A percentile compares a stretch with the other conserved stretches of the same genome.
Evolutionary conservation across 2,888 invertebrate species (phyloP).

Genomic region (Cordylochernes scorpioides): DNA sequence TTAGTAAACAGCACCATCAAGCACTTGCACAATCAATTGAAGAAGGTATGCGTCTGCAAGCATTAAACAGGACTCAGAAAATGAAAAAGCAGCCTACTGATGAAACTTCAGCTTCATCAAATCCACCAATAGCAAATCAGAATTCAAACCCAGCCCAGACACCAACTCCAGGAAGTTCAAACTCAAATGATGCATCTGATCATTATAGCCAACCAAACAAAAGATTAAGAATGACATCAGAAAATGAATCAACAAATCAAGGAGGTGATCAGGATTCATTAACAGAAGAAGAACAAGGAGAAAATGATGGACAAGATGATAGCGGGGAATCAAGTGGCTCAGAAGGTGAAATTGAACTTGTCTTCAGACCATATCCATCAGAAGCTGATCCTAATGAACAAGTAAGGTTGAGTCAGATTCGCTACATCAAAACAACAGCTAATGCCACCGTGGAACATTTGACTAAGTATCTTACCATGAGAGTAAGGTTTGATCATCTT

Average conservation of each 20-base stretch:
- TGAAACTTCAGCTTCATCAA: conserved; percentile 4
- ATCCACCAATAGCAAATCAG: conserved; percentile 1
- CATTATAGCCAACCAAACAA: conserved; percentile 28
- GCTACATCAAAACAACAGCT: conserved; percentile 84
- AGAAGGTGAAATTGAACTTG: conserved; percentile 58
- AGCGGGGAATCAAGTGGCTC: conserved; percentile 9
- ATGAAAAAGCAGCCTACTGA: conserved; percentile 18
- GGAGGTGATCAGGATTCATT: conserved; percentile 9
- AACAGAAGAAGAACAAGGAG: conserved; percentile 8
- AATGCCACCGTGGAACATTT: conserved; percentile 91
- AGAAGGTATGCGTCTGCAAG: conserved; percentile 48
- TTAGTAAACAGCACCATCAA: conserved; percentile 76
- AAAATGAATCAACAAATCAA: conserved; percentile 12
- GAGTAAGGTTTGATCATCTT: conserved; percentile 54
- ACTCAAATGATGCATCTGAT: conserved; percentile 4
- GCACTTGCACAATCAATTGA: conserved; percentile 78
- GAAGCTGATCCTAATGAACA: conserved; percentile 31
- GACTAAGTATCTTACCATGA: conserved; percentile 78
- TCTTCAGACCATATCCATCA: conserved; percentile 82
- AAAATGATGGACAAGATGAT: conserved; percentile 9
- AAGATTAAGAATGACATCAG: conserved; percentile 33
- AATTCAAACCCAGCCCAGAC: conserved; percentile 3
- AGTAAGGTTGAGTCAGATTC: conserved; percentile 25
- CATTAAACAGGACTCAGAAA: conserved; percentile 19
- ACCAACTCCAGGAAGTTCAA: conserved; percentile 8